These are phyloP conservation scores for Sardinella longiceps DNA, from an alignment of 2,797 vertebrate genomes.

Conservation along the genomic window DNA sequence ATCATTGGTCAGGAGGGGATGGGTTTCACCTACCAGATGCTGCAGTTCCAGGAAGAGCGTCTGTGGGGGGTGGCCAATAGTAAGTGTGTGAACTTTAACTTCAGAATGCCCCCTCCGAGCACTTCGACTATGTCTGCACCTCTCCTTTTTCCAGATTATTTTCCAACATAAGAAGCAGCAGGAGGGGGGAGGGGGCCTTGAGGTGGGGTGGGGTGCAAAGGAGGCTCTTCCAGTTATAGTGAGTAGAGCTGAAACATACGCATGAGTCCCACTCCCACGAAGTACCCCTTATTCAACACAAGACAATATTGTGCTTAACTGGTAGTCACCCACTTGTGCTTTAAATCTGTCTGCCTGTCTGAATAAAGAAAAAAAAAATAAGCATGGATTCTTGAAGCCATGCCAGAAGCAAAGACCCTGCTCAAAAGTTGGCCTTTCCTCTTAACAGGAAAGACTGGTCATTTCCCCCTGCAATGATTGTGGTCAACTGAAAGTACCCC, in stretches of 20 bases:
- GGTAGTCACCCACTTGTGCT: background rate
- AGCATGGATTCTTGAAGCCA: background rate
- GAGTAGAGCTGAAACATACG: background rate
- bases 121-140: too few relatives aligned
- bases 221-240: background rate
- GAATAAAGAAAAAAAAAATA: background rate
- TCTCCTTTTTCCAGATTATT: too few relatives aligned
- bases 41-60: conserved; percentile 88
- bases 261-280: too few relatives aligned
- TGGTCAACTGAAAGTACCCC: background rate
- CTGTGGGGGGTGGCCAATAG: conserved; percentile 79
- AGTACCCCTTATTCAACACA: background rate
- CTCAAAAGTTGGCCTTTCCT: background rate
- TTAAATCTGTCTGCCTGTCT: background rate
- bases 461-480: background rate
- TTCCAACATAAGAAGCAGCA: too few relatives aligned
- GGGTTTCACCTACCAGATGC: conserved; percentile 89
- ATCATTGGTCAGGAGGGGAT: conserved; percentile 86
- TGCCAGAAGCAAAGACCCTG: background rate
- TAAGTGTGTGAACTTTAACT: conserved; percentile 64
- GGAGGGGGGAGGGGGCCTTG: background rate
- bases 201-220: background rate
- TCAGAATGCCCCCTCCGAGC: background rate
- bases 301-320: background rate
- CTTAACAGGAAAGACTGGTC: background rate